Evolutionary conservation across 2,797 vertebrate genomes (phyloP).

Genomic region (Vespertilio murinus): DNA sequence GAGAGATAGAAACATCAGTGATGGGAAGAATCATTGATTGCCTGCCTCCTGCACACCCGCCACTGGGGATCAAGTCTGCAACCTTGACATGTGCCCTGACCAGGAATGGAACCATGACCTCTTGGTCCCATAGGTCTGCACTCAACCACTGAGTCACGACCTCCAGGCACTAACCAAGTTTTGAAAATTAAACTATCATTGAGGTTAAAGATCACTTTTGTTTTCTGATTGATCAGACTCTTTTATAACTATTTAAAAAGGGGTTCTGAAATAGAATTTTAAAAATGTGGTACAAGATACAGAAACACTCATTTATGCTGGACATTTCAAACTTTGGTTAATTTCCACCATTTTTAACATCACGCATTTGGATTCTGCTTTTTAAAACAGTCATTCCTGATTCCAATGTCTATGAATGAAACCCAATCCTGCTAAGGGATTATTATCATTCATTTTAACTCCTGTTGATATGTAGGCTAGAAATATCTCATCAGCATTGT

Average conservation of each 20-base stretch:
- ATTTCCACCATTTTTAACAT: neutral
- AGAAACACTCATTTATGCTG: neutral
- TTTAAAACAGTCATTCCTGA: neutral
- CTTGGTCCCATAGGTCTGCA: too few relatives aligned
- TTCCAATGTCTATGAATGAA: neutral
- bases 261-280: neutral
- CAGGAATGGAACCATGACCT: too few relatives aligned
- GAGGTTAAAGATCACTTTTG: neutral
- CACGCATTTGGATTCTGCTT: neutral
- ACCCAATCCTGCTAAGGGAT: neutral
- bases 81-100: too few relatives aligned
- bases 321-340: neutral
- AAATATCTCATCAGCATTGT: neutral
- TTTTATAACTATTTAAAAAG: neutral
- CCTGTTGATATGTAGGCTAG: neutral
- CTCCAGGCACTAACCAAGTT: neutral
- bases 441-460: neutral
- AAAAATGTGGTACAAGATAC: neutral
- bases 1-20: too few relatives aligned
- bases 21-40: too few relatives aligned
- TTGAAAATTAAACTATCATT: slow-evolving; percentile 35
- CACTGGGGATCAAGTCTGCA: too few relatives aligned
- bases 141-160: too few relatives aligned
- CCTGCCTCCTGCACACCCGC: too few relatives aligned
- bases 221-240: neutral